Percentiles rank a stretch among this genome's conserved stretches.
Evolutionary conservation across 2,113 vertebrate species (phyloP).

Genomic region (Pithys albifrons): DNA sequence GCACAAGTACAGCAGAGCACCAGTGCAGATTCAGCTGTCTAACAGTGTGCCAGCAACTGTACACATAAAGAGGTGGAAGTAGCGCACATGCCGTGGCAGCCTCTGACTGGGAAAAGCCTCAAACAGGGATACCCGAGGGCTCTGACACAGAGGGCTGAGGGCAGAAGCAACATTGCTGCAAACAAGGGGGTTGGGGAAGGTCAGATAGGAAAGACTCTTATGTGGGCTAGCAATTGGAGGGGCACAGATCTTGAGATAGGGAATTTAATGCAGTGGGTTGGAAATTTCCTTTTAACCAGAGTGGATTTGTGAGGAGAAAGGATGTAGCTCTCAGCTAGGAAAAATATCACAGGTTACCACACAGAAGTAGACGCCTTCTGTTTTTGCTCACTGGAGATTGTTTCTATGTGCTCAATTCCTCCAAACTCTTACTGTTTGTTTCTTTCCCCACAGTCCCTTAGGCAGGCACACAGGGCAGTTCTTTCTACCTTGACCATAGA

Average conservation of each 20-base stretch:
- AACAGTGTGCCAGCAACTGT: accelerated
- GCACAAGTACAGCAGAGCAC: background rate
- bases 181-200: background rate
- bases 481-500: background rate
- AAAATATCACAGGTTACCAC: background rate
- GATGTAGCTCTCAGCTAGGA: background rate
- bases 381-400: background rate
- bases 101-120: background rate
- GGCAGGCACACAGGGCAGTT: background rate
- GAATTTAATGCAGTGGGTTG: background rate
- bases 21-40: background rate
- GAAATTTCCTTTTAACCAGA: background rate
- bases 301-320: background rate
- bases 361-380: accelerated
- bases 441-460: background rate
- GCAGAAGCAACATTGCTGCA: background rate
- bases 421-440: background rate
- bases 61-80: background rate
- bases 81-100: background rate
- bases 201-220: background rate
- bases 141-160: background rate
- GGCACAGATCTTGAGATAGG: background rate
- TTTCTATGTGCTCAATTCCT: background rate
- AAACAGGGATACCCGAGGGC: background rate
- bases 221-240: background rate